Base-by-base conservation (phyloP, 1,140 invertebrate genomes). In the Hyles vespertilio region DNA sequence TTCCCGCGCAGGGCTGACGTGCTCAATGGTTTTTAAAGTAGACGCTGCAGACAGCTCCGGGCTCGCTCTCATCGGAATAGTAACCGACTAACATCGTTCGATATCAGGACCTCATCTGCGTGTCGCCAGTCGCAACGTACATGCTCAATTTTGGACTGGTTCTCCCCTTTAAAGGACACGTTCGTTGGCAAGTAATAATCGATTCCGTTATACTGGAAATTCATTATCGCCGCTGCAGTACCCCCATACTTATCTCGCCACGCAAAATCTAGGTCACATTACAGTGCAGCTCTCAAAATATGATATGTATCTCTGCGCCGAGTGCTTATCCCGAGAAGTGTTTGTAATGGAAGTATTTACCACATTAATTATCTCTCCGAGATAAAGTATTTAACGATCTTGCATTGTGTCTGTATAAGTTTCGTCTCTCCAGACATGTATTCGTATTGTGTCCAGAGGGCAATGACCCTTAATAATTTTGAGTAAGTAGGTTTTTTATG, bases 21-120 rank as follows among this genome's bases (percentile, higher is more conserved):
- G 73, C 72, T 59, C 78, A 77, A 79, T 79, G 72, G 71, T 72
- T 80, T 80, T 79, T 71, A 69, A 74, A 77, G 68, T 74, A 72
- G 70, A 78, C 77, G 77, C 72, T 79, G 61, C 60, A 56, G 45
- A 44, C 57, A 51, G 44, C 49, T 58, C 58, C 51, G 58, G 59
- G 53, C 59, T 63, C 51, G 69, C 59, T 68, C 48, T 63, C 68
- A 64, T 72, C 72, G 65, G 72, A 79, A 71, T 59, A 67, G 60
- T 65, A 72, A 64, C 77, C 67, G 66, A 73, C 67, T 78, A 70
- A 75, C 71, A 79, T 74, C 59, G 62, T 72, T 72, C 66, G 67
- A 67, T 40, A 40, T 40, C 36, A 40, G 63, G 47, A 51, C 51
- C 53, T 51, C 43, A 32, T 40, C 36, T 40, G 36, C 8, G 36